Evolutionary conservation across 2,113 vertebrate genomes (phyloP).

Genomic region (Paradoxurus hermaphroditus): DNA sequence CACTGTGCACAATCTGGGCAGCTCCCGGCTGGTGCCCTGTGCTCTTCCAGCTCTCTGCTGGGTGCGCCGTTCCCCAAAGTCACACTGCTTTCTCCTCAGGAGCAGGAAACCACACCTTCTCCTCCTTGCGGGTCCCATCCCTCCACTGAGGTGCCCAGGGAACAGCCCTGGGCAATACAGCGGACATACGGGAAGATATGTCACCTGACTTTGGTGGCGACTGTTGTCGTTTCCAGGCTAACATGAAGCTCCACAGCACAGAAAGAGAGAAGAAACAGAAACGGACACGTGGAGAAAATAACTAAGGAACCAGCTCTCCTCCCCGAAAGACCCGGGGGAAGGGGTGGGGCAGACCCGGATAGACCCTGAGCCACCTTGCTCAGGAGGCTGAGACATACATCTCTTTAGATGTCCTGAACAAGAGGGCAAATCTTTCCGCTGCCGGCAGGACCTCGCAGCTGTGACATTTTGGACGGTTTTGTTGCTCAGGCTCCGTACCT

Average conservation of each 20-base stretch:
- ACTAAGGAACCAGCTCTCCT: not conserved
- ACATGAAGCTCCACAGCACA: not conserved
- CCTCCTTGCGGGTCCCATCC: not conserved
- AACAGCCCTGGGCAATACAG: too few relatives aligned
- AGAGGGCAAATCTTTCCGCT: not conserved
- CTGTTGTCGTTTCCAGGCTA: not conserved
- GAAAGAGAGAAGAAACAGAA: not conserved
- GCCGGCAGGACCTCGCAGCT: not conserved
- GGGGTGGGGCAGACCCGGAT: rapidly evolving
- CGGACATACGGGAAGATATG: not conserved
- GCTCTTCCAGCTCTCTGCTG: not conserved
- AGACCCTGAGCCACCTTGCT: not conserved
- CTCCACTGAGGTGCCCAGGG: not conserved
- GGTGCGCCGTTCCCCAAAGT: not conserved
- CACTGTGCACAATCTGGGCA: not conserved
- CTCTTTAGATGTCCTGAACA: not conserved
- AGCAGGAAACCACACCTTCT: not conserved
- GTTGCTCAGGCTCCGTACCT: not conserved
- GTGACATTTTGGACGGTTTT: too few relatives aligned
- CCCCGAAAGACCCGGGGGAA: not conserved
- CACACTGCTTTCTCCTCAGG: not conserved
- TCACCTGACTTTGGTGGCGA: rapidly evolving
- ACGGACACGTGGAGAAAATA: not conserved
- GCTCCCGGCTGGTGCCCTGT: rapidly evolving
- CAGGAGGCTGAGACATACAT: too few relatives aligned